Base-by-base conservation (phyloP, 2,888 invertebrate species). In the Zele albiditarsus region DNA sequence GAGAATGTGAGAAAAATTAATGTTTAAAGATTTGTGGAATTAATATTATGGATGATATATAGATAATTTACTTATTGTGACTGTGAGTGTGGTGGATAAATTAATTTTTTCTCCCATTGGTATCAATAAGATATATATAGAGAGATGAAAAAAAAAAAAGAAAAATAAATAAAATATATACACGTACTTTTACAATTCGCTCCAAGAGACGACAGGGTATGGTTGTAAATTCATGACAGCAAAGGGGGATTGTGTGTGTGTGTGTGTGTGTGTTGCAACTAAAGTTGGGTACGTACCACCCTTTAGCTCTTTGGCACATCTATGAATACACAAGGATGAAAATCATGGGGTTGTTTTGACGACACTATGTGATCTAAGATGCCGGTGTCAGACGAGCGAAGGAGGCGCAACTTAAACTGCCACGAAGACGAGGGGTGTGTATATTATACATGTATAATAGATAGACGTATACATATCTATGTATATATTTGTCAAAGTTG, bases 261-360 rank as follows among this genome's bases (percentile, higher is more conserved):
- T 2, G 42, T 42, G 12, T 12, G 2, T 20, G 6, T 53, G n/a
- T 53, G 67, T 78, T 79, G 68, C 74, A 78, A 79, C 77, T 78
- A 77, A 76, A 79, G 20, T 79, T 49, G 58, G 58, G 60, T 49
- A 53, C 31, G 66, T 23, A 49, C 72, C 74, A 74, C 75, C 73
- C 73, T 77, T 74, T 74, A 62, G 66, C 57, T 23, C 71, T 71
- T 69, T 74, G 68, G 63, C 65, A 69, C 74, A 65, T 77, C 66
- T 73, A 80, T 80, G 80, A 80, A 80, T 80, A 80, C 78, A 73
- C 71, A 68, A 67, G 53, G 76, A 76, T 63, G 73, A 76, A 53
- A 78, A 77, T 76, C 62, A 68, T 68, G 76, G 71, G 80, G 78
- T 73, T 77, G 74, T 77, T 77, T 78, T 67, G 67, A 72, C 74